Conservation (phyloP, 2,113 vertebrate genomes). For the Chroicocephalus ridibundus region DNA sequence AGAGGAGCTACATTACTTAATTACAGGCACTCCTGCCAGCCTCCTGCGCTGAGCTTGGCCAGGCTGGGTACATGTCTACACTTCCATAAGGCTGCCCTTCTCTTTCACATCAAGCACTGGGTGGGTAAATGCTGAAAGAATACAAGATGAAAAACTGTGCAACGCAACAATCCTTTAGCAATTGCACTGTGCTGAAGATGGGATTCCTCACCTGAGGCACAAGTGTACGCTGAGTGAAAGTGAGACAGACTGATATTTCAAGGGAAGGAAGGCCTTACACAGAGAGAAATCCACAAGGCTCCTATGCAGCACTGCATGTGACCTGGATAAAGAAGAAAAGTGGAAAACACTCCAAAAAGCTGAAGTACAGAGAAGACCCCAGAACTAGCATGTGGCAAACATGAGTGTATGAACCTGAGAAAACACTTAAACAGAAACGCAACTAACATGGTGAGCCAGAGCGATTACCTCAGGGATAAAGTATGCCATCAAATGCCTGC, state of each 20-base stretch:
- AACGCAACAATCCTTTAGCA: fast-evolving
- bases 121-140: neutral
- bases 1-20: neutral
- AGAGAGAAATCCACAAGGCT: neutral
- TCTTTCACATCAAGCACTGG: fast-evolving
- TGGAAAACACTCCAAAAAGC: neutral
- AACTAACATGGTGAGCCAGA: neutral
- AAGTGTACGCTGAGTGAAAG: fast-evolving
- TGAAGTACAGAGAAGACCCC: neutral
- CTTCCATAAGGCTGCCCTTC: neutral
- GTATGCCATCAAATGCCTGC: neutral
- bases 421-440: neutral
- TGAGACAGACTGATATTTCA: fast-evolving
- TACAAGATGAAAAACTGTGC: fast-evolving
- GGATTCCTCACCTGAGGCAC: neutral
- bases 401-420: neutral
- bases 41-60: neutral
- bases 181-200: fast-evolving
- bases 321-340: neutral
- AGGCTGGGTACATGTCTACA: fast-evolving
- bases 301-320: fast-evolving
- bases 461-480: neutral
- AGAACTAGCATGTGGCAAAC: fast-evolving
- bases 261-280: neutral
- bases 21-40: neutral